Percentiles rank a stretch among this genome's conserved stretches.
These are phyloP conservation scores for Odobenus rosmarus DNA, from an alignment of 2,113 vertebrate species.

Conservation along the genomic window DNA sequence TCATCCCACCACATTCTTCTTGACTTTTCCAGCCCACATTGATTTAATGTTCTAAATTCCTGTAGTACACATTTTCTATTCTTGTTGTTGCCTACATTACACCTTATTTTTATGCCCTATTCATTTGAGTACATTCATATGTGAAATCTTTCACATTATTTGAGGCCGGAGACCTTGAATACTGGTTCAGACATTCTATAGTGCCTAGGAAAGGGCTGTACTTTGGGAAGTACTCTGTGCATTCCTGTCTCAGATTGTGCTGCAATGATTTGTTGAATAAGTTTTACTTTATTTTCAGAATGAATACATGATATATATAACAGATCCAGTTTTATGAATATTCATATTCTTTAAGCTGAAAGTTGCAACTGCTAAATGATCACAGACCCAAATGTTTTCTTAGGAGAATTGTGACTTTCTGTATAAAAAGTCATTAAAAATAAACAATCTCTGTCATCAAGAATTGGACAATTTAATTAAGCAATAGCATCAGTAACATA, in stretches of 20 bases:
- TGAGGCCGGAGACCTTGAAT: not conserved
- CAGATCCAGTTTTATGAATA: not conserved
- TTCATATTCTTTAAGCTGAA: not conserved
- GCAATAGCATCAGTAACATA: not conserved
- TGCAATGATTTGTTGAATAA: not conserved
- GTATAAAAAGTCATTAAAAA: not conserved
- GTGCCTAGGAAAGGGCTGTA: not conserved
- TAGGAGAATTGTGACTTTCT: not conserved
- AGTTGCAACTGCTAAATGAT: not conserved
- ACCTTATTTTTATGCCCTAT: not conserved
- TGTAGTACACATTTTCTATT: not conserved
- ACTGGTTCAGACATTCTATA: not conserved
- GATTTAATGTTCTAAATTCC: not conserved
- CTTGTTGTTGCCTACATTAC: not conserved
- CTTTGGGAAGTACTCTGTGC: not conserved
- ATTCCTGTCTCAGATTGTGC: not conserved
- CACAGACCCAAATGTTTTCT: not conserved
- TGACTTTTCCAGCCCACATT: not conserved
- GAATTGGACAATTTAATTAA: constrained; percentile 10
- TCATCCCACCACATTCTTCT: not conserved
- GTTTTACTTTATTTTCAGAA: not conserved
- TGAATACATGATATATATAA: not conserved
- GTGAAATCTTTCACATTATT: not conserved
- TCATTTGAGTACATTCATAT: constrained; percentile 16
- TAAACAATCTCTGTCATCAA: not conserved